phyloP scores from a whole-genome alignment of 2,797 vertebrate species.

The Peromyscus melanophrys region DNA sequence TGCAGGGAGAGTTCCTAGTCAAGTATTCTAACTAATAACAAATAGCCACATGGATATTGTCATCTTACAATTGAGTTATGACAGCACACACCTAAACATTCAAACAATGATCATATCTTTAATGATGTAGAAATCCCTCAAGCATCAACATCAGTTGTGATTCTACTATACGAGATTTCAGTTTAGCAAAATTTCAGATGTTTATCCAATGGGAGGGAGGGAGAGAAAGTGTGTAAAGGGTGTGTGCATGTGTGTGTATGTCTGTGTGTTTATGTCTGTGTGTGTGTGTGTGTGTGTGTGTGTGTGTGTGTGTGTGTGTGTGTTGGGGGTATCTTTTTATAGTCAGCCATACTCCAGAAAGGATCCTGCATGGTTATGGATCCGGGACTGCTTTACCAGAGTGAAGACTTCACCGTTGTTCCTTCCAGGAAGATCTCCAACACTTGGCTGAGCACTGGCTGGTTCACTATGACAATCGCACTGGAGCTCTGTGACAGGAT shows the following conservation, averaged over 20 bases:
- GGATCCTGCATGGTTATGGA: not conserved
- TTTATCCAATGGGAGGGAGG: not conserved
- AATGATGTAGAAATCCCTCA: not conserved
- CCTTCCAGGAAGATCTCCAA: constrained; percentile 97
- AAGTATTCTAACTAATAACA: constrained; percentile 13
- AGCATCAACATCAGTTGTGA: not conserved
- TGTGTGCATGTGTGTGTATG: no score
- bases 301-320: accelerated
- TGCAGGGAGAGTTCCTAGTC: constrained; percentile 14
- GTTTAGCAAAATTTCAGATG: not conserved
- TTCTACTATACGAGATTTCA: not conserved
- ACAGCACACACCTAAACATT: not conserved
- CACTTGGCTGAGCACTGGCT: constrained; percentile 99
- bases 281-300: accelerated
- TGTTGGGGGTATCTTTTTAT: not conserved
- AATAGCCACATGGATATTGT: not conserved
- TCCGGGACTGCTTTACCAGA: constrained; percentile 74
- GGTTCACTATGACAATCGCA: constrained; percentile 99
- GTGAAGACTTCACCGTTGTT: constrained; percentile 86
- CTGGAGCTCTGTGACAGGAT: constrained; percentile 98
- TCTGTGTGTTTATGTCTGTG: accelerated
- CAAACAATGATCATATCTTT: not conserved
- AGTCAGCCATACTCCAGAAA: not conserved
- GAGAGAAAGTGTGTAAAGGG: no score
- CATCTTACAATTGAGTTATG: not conserved